Evolutionary conservation across 2,888 invertebrate genomes (phyloP).

Genomic region (Erebia aethiops): DNA sequence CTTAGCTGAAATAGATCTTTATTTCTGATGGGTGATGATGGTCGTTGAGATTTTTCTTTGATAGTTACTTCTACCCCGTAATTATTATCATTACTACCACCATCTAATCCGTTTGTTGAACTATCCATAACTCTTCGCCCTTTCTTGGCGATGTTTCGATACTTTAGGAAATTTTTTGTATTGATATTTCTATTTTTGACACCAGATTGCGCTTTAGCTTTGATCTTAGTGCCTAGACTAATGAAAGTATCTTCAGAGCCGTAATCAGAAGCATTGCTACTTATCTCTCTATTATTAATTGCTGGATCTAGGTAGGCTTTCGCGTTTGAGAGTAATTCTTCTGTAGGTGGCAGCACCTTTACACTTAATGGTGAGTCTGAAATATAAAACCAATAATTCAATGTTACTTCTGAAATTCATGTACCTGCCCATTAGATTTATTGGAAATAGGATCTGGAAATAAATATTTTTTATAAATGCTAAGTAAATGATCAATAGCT

Average conservation of each 20-base stretch:
- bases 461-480: no score
- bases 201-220: conserved; percentile 73
- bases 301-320: conserved; percentile 49
- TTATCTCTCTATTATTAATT: conserved; percentile 58
- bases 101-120: conserved; percentile 49
- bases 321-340: conserved; percentile 58
- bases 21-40: conserved; percentile 56
- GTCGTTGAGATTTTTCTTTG: conserved; percentile 54
- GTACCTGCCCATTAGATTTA: no score
- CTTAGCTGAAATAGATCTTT: conserved; percentile 53
- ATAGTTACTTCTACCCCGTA: conserved; percentile 73
- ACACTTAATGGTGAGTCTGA: conserved; percentile 61
- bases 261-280: conserved; percentile 75
- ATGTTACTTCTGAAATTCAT: no score
- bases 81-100: conserved; percentile 46
- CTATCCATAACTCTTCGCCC: conserved; percentile 61
- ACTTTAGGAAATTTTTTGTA: conserved; percentile 64
- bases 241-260: conserved; percentile 79
- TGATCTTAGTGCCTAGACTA: conserved; percentile 78
- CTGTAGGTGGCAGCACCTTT: conserved; percentile 69
- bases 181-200: conserved; percentile 61
- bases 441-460: no score
- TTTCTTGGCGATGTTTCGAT: conserved; percentile 64
- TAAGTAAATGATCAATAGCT: no score
- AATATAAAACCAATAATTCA: conserved; percentile 26